phyloP scores from a whole-genome alignment of 2,888 invertebrate genomes.

The Phengaris alcon region DNA sequence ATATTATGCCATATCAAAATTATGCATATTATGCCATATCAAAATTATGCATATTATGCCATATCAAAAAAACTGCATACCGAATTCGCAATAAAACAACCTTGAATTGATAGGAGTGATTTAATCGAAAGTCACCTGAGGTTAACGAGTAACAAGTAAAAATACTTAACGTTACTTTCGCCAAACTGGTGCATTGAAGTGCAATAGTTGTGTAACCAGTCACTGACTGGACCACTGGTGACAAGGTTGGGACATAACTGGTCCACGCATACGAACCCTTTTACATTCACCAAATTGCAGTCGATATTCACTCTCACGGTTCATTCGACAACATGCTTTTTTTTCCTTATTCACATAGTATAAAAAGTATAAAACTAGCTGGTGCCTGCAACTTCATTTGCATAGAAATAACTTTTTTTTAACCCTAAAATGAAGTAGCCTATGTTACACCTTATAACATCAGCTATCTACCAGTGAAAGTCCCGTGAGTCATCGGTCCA shows the following conservation, averaged over 20 bases:
- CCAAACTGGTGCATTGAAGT: conserved; percentile 61
- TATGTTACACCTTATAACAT: too few species aligned
- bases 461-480: too few species aligned
- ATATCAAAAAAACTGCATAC: background rate
- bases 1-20: too few species aligned
- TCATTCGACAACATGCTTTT: background rate
- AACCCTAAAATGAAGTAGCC: too few species aligned
- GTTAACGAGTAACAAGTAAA: background rate
- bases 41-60: background rate
- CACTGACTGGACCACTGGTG: conserved; percentile 64
- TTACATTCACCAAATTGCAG: conserved; percentile 5
- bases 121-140: conserved; percentile 15
- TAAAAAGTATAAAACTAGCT: too few species aligned
- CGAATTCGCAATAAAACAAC: background rate
- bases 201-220: conserved; percentile 60
- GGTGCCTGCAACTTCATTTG: too few species aligned
- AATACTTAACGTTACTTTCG: conserved; percentile 64
- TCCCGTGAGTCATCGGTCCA: too few species aligned
- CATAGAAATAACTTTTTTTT: too few species aligned
- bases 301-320: background rate
- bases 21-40: too few species aligned
- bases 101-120: background rate
- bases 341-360: too few species aligned
- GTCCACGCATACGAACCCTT: conserved; percentile 48
- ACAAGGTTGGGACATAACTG: conserved; percentile 74